Evolutionary conservation across 2,113 vertebrate genomes (phyloP).

Genomic region (Rattus rattus): DNA sequence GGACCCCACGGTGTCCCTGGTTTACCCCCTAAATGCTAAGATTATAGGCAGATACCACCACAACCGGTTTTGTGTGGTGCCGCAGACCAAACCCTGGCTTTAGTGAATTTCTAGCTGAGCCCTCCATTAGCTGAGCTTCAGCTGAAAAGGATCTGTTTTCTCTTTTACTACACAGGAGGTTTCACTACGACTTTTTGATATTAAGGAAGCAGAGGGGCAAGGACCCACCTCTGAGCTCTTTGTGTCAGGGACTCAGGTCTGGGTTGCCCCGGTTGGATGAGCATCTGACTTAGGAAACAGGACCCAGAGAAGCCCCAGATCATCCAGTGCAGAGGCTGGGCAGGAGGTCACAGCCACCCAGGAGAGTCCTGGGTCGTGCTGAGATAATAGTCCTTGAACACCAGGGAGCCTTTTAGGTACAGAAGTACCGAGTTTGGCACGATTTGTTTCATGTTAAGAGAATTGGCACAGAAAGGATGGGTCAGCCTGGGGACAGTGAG

Average conservation of each 20-base stretch:
- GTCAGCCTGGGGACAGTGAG: not conserved
- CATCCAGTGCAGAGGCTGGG: not conserved
- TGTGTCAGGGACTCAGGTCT: not conserved
- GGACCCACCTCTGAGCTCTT: not conserved
- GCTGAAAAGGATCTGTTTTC: not conserved
- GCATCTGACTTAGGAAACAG: not conserved
- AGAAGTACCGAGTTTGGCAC: not conserved
- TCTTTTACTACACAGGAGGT: not conserved
- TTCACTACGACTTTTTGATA: not conserved
- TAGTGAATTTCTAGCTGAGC: not conserved
- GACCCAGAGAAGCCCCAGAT: not conserved
- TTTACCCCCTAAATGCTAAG: not conserved
- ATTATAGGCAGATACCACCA: not conserved
- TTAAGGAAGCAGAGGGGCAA: not conserved
- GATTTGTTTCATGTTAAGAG: not conserved
- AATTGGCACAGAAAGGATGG: not conserved
- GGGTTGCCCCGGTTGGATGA: not conserved
- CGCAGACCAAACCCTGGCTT: not conserved
- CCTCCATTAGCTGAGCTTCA: too few species aligned
- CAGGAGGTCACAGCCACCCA: not conserved
- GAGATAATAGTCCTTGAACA: slow-evolving; percentile 30
- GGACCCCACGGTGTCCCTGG: too few species aligned
- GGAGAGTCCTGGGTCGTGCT: not conserved
- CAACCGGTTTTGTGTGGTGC: not conserved
- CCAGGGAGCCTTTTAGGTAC: slow-evolving; percentile 34